Conservation (phyloP, 2,797 vertebrate genomes). For the Eurystomus glaucurus region DNA sequence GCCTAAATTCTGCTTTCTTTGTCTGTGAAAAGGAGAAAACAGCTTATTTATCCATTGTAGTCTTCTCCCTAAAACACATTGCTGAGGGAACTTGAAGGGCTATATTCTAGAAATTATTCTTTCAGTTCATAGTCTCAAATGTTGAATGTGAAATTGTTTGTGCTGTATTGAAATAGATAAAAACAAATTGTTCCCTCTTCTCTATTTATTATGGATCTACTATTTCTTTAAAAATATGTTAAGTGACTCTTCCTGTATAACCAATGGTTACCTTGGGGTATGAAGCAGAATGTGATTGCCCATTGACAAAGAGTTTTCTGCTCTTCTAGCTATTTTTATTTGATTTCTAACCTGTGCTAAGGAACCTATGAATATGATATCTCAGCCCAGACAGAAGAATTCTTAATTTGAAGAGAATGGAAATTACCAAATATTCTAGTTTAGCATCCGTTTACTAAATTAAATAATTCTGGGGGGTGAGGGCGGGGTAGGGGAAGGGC, state of each 20-base stretch:
- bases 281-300: background rate
- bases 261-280: background rate
- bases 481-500: too few species aligned
- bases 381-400: background rate
- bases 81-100: background rate
- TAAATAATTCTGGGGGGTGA: background rate
- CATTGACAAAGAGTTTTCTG: background rate
- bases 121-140: background rate
- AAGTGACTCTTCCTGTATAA: background rate
- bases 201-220: background rate
- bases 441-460: background rate
- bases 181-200: background rate
- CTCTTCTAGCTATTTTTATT: background rate
- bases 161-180: background rate
- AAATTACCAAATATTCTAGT: background rate
- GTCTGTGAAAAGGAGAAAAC: background rate
- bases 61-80: background rate
- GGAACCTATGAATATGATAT: background rate
- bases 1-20: background rate
- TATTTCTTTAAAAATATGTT: slow-evolving; percentile 19
- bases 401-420: background rate
- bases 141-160: background rate
- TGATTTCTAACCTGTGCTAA: slow-evolving; percentile 5
- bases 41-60: background rate
- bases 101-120: background rate